Evolutionary conservation across 2,797 vertebrate species (phyloP).

Genomic region (Liasis olivaceus): DNA sequence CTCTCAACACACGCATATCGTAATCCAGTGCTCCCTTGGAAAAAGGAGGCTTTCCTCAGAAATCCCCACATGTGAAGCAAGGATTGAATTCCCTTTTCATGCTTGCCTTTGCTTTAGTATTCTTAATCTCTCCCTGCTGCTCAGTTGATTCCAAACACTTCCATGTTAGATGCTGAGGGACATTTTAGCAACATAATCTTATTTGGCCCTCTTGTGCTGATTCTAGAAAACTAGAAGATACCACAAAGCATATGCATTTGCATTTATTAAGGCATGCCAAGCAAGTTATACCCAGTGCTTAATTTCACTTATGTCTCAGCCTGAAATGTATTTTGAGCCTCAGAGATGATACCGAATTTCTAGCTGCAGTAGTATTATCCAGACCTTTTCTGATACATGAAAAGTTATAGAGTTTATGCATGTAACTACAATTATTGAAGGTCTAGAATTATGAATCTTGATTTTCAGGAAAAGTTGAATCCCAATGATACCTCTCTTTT

Average conservation of each 20-base stretch:
- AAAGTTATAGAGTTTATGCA: not conserved
- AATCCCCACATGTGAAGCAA: not conserved
- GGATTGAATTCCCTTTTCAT: not conserved
- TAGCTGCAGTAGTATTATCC: not conserved
- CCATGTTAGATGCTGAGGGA: not conserved
- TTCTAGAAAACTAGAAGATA: not conserved
- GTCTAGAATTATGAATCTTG: not conserved
- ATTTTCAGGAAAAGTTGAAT: slow-evolving; percentile 1
- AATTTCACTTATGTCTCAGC: not conserved
- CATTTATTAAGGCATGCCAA: not conserved
- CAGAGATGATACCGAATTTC: not conserved
- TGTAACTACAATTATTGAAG: not conserved
- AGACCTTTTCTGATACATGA: not conserved
- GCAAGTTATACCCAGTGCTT: not conserved
- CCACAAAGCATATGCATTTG: not conserved
- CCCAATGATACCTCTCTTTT: slow-evolving; percentile 1
- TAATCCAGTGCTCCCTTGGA: not conserved
- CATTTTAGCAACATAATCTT: too few relatives aligned
- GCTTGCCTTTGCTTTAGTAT: not conserved
- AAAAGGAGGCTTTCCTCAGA: not conserved
- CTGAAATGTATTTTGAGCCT: not conserved
- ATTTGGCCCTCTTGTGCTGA: not conserved
- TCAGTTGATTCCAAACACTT: not conserved
- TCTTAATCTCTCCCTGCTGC: too few relatives aligned
- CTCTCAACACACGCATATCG: not conserved